phyloP scores from a whole-genome alignment of 2,797 vertebrate species.

The Malacoraja senta region DNA sequence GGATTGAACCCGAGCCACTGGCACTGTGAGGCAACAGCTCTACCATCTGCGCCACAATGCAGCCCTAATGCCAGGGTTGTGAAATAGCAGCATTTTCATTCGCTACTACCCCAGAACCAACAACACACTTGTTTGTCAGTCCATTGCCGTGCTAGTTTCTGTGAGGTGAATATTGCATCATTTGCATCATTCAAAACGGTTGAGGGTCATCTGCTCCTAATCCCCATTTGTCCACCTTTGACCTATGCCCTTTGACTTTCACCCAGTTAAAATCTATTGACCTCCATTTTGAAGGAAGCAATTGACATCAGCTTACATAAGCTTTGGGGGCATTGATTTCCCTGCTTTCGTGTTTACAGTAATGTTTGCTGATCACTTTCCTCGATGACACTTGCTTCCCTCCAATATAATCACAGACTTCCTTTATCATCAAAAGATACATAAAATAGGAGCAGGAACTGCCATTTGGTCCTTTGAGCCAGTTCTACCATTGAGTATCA shows the following conservation, averaged over 20 bases:
- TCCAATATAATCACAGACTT: no score
- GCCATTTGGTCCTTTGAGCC: no score
- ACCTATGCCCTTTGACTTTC: not conserved
- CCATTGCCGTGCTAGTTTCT: not conserved
- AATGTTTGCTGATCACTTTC: not conserved
- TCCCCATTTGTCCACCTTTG: not conserved
- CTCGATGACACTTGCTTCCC: not conserved
- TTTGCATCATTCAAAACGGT: not conserved
- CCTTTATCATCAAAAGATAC: no score
- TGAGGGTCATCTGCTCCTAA: not conserved
- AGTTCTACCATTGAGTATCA: no score
- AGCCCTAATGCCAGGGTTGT: no score
- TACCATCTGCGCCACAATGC: no score
- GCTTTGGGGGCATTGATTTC: not conserved
- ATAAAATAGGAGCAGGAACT: no score
- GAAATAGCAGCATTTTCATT: not conserved
- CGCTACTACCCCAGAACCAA: not conserved
- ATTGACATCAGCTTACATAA: not conserved
- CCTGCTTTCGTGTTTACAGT: no score
- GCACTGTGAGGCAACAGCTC: no score
- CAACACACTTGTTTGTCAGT: not conserved
- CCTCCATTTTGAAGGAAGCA: not conserved
- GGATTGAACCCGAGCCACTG: no score
- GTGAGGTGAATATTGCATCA: not conserved
- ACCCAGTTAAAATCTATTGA: not conserved